Percentiles rank a stretch among this genome's conserved stretches.
Evolutionary conservation across 1,140 invertebrate genomes (phyloP).

Genomic region (Maconellicoccus hirsutus): DNA sequence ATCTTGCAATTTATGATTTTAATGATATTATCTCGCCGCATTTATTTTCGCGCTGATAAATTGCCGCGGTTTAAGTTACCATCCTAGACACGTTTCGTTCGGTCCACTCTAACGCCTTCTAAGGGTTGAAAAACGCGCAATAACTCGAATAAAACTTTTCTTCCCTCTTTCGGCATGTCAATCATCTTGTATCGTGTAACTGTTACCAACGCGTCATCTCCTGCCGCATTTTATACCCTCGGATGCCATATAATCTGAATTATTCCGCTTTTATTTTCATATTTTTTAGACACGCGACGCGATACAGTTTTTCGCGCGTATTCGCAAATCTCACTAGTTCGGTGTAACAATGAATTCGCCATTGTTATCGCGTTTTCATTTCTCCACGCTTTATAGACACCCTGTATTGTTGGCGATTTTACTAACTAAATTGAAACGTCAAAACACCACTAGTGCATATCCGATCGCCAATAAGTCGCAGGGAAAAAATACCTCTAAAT

Average conservation of each 20-base stretch:
- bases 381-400: no score
- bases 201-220: not conserved
- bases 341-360: no score
- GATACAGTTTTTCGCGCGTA: no score
- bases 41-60: not conserved
- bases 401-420: no score
- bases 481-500: no score
- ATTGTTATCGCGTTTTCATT: no score
- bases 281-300: not conserved
- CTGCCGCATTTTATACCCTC: no score
- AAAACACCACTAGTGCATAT: no score
- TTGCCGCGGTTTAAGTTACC: not conserved
- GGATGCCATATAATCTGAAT: not conserved
- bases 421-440: no score
- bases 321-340: no score
- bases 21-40: slow-evolving; percentile 1
- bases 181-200: not conserved
- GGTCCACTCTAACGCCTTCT: not conserved
- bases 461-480: no score
- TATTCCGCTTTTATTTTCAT: not conserved
- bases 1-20: not conserved
- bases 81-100: not conserved
- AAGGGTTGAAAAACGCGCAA: not conserved
- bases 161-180: not conserved
- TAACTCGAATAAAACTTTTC: not conserved